Evolutionary conservation across 1,140 invertebrate species (phyloP).

Genomic region (Harpegnathos saltator): DNA sequence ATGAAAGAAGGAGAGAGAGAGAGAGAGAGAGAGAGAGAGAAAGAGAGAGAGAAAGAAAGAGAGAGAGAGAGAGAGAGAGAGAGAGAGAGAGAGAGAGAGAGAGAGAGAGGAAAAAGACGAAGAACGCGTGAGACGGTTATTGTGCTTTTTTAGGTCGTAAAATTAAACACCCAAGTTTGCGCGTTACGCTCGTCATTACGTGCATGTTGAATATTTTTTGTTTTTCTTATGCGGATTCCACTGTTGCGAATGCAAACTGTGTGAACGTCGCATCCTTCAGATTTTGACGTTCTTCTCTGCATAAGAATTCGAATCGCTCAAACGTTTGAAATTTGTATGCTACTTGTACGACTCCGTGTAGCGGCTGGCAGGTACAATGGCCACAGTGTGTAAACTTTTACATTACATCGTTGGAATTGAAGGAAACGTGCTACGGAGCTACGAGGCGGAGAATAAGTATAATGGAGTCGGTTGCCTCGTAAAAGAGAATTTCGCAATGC

Average conservation of each 20-base stretch:
- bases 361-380: neutral
- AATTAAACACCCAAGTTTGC: constrained; percentile 2
- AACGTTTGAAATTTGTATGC: too few relatives aligned
- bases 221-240: neutral
- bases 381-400: constrained; percentile 1
- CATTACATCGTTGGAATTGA: neutral
- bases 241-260: neutral
- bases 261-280: neutral
- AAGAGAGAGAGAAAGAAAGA: too few relatives aligned
- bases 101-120: too few relatives aligned
- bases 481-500: constrained; percentile 22
- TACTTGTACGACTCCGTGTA: neutral
- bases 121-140: neutral
- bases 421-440: constrained; percentile 7
- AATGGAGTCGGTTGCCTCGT: constrained; percentile 4
- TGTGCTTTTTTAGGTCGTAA: neutral
- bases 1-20: neutral
- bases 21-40: too few relatives aligned
- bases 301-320: neutral
- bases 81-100: too few relatives aligned
- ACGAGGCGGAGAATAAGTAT: neutral
- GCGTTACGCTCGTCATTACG: neutral
- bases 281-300: neutral
- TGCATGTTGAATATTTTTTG: neutral
- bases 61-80: too few relatives aligned